Conservation (phyloP, 2,888 invertebrate species). For the Cantharis lateralis region DNA sequence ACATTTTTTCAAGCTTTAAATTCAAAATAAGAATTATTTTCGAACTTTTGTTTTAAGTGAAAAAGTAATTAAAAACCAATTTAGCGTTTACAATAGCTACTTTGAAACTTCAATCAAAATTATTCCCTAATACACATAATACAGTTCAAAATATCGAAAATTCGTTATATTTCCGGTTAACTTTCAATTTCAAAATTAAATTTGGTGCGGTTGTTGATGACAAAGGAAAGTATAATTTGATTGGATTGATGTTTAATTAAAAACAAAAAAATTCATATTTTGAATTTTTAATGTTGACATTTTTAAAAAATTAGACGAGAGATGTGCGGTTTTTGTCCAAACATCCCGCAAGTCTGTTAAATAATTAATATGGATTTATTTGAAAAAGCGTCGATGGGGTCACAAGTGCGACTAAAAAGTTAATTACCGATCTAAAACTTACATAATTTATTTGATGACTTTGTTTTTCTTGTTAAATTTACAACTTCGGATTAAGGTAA, state of each 20-base stretch:
- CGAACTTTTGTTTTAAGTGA: background rate
- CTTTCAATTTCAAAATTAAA: background rate
- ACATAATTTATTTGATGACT: background rate
- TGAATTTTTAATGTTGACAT: too few relatives aligned
- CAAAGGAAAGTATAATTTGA: background rate
- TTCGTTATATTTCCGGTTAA: background rate
- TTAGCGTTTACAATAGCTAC: background rate
- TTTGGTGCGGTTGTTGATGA: too few relatives aligned
- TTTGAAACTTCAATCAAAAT: background rate
- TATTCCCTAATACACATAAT: background rate
- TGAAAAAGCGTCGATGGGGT: background rate
- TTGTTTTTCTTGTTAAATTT: background rate
- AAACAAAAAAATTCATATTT: too few relatives aligned
- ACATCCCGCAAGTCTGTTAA: too few relatives aligned
- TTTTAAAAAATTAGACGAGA: too few relatives aligned
- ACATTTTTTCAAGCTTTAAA: background rate
- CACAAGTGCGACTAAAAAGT: background rate
- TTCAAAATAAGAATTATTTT: background rate
- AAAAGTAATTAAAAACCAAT: background rate
- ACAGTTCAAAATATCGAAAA: background rate
- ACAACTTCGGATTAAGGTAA: background rate
- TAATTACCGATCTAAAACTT: background rate
- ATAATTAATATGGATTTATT: background rate
- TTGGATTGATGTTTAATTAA: background rate
- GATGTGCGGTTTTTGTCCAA: too few relatives aligned